Evolutionary conservation across 2,113 vertebrate species (phyloP), one percentile per base, ranked within the genome.

Genomic region (Nothocercus nigrocapillus): DNA sequence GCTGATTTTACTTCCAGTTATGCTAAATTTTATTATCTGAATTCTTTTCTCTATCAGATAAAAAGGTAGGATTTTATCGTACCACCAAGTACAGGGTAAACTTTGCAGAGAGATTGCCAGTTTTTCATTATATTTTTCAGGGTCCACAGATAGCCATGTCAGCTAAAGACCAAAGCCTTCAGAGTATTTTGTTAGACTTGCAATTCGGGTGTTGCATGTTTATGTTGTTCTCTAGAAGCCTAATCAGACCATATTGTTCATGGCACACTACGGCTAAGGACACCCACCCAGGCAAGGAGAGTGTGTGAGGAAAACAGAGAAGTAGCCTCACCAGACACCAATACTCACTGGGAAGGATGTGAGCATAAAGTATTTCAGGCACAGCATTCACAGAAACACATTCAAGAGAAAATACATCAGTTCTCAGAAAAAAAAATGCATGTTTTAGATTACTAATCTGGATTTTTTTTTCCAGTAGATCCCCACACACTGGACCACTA

Each of bases 1-100:
- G 44, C 49, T 63, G 22, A 54, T 95, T 85, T 93, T 95, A 54
- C 88, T 88, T 95, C 59, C 64, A 90, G 79, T 80, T 76, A 67
- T 7, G 5, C 7, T 83, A 44, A 70, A 74, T 88, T 85, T 88
- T 66, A 66, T 76, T 91, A 44, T 27, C n/a, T 2, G 13, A 67
- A 81, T 9, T 45, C 66, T 53, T 75, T 64, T 75, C 47, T 24
- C 47, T 44, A 79, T 53, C 63, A 75, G 47, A 79, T 47, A 68
- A 81, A 86, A 76, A 51, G 18, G 67, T 51, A 51, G 24, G n/a
- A 51, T 34, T 36, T 34, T 76, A 64, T 11, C 62, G 34, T 28
- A 61, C 8, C 27, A 12, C 47, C 66, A 74, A 63, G 21, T 44
- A 8, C 51, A 78, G 40, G 64, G 15, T 38, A 80, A 72, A 4